Percentiles rank a stretch among this genome's conserved stretches.
Evolutionary conservation across 2,797 vertebrate genomes (phyloP).

Genomic region (Muscicapa striata): DNA sequence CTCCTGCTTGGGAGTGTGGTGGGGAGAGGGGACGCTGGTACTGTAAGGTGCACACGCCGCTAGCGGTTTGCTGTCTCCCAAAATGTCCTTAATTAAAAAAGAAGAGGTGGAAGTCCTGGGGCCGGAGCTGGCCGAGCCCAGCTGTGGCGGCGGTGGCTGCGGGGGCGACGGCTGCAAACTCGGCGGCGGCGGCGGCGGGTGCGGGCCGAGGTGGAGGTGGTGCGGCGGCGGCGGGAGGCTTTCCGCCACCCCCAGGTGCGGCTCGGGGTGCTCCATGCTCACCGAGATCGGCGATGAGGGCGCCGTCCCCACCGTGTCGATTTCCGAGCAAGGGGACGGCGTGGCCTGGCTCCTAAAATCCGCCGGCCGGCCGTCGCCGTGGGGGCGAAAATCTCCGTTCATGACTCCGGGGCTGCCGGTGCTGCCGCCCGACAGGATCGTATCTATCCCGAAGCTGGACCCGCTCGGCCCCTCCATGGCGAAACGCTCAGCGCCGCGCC

Average conservation of each 20-base stretch:
- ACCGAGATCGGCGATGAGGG: slow-evolving; percentile 96
- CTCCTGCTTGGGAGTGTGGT: slow-evolving; percentile 92
- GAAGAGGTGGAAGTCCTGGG: slow-evolving; percentile 96
- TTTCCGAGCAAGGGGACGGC: slow-evolving; percentile 94
- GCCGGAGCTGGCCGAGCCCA: slow-evolving; percentile 86
- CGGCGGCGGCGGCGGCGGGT: slow-evolving; percentile 74
- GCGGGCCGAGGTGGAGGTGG: slow-evolving; percentile 78
- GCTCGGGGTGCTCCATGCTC: slow-evolving; percentile 89
- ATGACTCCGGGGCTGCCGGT: slow-evolving; percentile 88
- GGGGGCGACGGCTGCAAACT: slow-evolving; percentile 73
- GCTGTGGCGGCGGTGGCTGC: slow-evolving; percentile 74
- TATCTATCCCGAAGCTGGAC: slow-evolving; percentile 99
- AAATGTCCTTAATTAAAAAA: slow-evolving; percentile 98
- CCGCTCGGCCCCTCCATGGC: slow-evolving; percentile 95
- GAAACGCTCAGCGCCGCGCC: slow-evolving; percentile 76
- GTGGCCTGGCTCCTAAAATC: slow-evolving; percentile 93
- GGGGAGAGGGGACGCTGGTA: slow-evolving; percentile 91
- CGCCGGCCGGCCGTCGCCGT: slow-evolving; percentile 83
- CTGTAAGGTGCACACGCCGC: slow-evolving; percentile 98
- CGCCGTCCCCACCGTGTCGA: slow-evolving; percentile 94
- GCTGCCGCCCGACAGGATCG: slow-evolving; percentile 90
- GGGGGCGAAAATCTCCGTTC: slow-evolving; percentile 92
- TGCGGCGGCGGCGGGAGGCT: slow-evolving; percentile 86
- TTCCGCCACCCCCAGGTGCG: slow-evolving; percentile 86
- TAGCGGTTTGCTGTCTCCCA: slow-evolving; percentile 97